These are phyloP conservation scores for Meloidogyne exigua DNA, from an alignment of 1,140 invertebrate genomes.

Conservation along the genomic window DNA sequence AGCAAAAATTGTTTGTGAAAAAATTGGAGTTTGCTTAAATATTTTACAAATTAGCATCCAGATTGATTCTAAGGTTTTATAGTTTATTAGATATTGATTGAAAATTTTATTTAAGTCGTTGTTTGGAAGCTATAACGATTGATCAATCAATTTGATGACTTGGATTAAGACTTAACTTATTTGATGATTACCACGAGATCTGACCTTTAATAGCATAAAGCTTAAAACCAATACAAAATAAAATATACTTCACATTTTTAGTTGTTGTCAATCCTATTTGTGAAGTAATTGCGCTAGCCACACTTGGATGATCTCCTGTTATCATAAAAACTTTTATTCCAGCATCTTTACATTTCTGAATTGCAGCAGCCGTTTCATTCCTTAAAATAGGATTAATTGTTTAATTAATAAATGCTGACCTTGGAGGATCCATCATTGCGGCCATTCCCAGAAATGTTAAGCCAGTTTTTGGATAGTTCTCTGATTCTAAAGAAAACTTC, in stretches of 20 bases:
- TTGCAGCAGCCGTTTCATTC: constrained; percentile 51
- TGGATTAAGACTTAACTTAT: constrained; percentile 31
- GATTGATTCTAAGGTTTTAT: constrained; percentile 80
- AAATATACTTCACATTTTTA: neutral
- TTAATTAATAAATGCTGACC: constrained; percentile 15
- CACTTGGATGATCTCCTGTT: constrained; percentile 46
- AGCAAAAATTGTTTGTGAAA: constrained; percentile 84
- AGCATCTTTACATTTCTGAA: constrained; percentile 46
- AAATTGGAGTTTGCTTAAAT: constrained; percentile 66
- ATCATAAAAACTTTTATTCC: constrained; percentile 53
- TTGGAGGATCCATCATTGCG: constrained; percentile 61
- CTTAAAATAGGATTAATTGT: constrained; percentile 23
- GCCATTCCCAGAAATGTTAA: constrained; percentile 58
- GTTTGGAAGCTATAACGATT: constrained; percentile 77
- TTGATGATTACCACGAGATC: constrained; percentile 26
- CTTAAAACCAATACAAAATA: neutral
- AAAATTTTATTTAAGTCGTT: constrained; percentile 71
- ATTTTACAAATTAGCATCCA: constrained; percentile 92
- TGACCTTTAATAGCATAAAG: constrained; percentile 6
- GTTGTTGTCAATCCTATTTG: constrained; percentile 45
- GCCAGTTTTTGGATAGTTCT: constrained; percentile 47
- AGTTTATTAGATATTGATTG: neutral
- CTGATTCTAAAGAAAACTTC: constrained; percentile 38
- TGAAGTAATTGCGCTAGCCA: constrained; percentile 44
- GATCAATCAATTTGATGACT: constrained; percentile 39